Percentiles rank a stretch among this genome's conserved stretches.
These are phyloP conservation scores for Lepidonotus clava DNA, from an alignment of 2,888 invertebrate genomes.

Conservation along the genomic window DNA sequence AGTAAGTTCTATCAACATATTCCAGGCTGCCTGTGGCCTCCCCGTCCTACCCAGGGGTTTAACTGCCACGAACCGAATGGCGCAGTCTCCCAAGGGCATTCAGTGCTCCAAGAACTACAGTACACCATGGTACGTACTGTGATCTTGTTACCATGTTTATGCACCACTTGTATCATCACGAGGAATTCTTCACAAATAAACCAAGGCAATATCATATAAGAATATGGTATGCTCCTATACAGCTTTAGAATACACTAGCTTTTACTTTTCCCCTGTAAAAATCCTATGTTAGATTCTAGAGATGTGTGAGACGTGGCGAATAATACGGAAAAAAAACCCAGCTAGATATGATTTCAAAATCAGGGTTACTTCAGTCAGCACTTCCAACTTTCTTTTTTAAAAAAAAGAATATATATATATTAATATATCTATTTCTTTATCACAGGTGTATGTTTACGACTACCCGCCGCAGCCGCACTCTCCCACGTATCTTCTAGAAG, in stretches of 20 bases:
- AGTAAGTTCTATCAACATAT: neutral
- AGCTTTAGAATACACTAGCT: no score
- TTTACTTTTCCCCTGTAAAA: no score
- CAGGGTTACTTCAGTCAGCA: no score
- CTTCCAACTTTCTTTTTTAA: neutral
- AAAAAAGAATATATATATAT: neutral
- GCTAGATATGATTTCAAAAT: no score
- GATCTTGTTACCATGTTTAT: no score
- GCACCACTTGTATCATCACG: no score
- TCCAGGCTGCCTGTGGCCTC: conserved; percentile 1
- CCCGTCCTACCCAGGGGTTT: neutral
- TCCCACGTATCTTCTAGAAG: neutral
- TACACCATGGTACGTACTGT: neutral
- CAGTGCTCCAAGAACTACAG: neutral
- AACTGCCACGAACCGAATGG: neutral
- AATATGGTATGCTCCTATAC: no score
- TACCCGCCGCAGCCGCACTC: neutral
- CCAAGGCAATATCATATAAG: no score
- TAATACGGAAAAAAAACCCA: no score
- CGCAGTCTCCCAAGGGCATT: neutral
- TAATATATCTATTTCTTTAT: neutral
- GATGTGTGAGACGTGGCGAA: no score
- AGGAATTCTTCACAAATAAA: no score
- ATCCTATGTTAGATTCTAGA: no score
- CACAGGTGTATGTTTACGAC: neutral